Evolutionary conservation across 2,797 vertebrate genomes (phyloP).

Genomic region (Notoglanidium macrostoma): DNA sequence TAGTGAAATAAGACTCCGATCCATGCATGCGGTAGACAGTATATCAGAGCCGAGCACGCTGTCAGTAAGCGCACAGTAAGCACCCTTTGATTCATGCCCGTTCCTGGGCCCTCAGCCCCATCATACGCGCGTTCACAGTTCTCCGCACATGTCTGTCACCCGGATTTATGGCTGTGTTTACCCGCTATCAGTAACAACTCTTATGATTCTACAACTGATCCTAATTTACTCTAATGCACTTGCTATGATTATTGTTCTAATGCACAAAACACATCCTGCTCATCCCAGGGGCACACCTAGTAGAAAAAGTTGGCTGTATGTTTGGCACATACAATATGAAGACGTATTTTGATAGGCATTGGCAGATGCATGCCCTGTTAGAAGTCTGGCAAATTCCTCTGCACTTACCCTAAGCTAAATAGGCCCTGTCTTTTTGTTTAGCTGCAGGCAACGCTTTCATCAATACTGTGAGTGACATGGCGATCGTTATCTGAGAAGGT

Average conservation of each 20-base stretch:
- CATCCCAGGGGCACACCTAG: slow-evolving; percentile 6
- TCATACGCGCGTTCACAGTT: slow-evolving; percentile 37
- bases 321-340: neutral
- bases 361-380: slow-evolving; percentile 17
- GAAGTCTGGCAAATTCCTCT: slow-evolving; percentile 22
- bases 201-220: slow-evolving; percentile 8
- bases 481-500: slow-evolving; percentile 39
- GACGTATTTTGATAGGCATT: neutral
- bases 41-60: slow-evolving; percentile 39
- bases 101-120: slow-evolving; percentile 8
- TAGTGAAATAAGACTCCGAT: slow-evolving; percentile 28
- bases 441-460: slow-evolving; percentile 46
- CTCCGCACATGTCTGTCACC: slow-evolving; percentile 10
- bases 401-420: slow-evolving; percentile 37
- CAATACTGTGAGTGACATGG: slow-evolving; percentile 37
- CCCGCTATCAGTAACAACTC: neutral
- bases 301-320: neutral
- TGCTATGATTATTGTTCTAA: neutral
- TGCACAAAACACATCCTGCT: neutral
- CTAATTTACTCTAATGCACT: slow-evolving; percentile 12
- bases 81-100: slow-evolving; percentile 43
- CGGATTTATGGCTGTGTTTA: slow-evolving; percentile 37
- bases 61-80: slow-evolving; percentile 40
- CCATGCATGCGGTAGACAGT: slow-evolving; percentile 12
- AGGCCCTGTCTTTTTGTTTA: slow-evolving; percentile 43